These are phyloP conservation scores for Gastrophysa polygoni DNA, from an alignment of 2,888 invertebrate species.

Conservation along the genomic window DNA sequence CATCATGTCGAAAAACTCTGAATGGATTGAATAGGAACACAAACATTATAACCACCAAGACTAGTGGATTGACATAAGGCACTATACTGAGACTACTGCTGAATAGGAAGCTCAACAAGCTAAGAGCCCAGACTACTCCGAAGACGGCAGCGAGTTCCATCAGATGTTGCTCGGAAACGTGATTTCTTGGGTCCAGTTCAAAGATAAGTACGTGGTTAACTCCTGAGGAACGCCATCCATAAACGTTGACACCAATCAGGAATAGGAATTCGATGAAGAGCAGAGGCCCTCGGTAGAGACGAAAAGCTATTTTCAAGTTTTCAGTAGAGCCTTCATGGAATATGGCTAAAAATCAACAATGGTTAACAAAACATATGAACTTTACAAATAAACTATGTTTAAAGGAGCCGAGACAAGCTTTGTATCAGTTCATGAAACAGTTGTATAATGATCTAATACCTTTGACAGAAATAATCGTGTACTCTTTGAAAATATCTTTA, in stretches of 20 bases:
- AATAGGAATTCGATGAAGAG: conserved; percentile 77
- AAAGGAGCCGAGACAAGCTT: too few species aligned
- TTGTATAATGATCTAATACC: too few species aligned
- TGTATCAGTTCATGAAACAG: too few species aligned
- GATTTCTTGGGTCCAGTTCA: conserved; percentile 80
- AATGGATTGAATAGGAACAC: conserved; percentile 78
- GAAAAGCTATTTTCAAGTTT: conserved; percentile 72
- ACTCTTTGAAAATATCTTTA: too few species aligned
- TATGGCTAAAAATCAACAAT: conserved; percentile 54
- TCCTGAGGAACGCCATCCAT: conserved; percentile 81
- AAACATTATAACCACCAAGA: conserved; percentile 70
- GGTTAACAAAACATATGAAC: too few species aligned
- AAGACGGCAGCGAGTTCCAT: conserved; percentile 80
- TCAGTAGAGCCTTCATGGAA: conserved; percentile 61
- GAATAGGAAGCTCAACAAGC: conserved; percentile 70
- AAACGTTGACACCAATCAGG: conserved; percentile 80
- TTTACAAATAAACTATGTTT: too few species aligned
- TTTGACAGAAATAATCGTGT: too few species aligned
- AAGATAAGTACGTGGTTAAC: conserved; percentile 86
- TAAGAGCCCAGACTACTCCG: conserved; percentile 76
- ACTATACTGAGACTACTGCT: conserved; percentile 71
- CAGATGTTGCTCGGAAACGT: conserved; percentile 75
- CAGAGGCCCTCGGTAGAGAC: conserved; percentile 80
- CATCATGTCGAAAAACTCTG: conserved; percentile 75
- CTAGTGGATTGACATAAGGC: conserved; percentile 77